Percentiles rank a stretch among this genome's conserved stretches.
Evolutionary conservation across 2,113 vertebrate genomes (phyloP).

Genomic region (Macroglossus sobrinus): DNA sequence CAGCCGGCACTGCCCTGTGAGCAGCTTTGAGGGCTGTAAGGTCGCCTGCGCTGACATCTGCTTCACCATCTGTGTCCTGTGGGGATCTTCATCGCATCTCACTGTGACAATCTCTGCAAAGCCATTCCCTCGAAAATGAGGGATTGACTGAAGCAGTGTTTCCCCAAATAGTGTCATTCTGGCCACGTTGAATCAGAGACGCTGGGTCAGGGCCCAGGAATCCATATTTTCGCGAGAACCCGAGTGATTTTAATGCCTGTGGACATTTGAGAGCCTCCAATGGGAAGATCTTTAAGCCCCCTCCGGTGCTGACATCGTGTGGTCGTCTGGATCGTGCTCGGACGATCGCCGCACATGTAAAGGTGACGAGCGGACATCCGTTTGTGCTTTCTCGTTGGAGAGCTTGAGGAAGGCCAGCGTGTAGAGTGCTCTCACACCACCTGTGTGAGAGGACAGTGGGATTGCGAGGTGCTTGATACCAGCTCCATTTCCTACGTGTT

Average conservation of each 20-base stretch:
- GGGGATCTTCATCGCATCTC: background rate
- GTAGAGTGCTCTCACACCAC: background rate
- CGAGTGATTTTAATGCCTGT: background rate
- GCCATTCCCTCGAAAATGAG: background rate
- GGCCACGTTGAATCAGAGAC: background rate
- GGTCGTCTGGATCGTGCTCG: background rate
- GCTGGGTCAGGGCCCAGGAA: background rate
- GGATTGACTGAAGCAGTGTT: background rate
- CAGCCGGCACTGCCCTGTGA: background rate
- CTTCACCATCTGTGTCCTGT: background rate
- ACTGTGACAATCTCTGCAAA: background rate
- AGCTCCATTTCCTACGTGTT: background rate
- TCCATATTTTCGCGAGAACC: background rate
- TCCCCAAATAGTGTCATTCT: background rate
- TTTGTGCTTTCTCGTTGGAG: background rate
- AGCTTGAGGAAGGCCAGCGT: background rate
- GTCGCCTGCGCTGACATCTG: too few relatives aligned
- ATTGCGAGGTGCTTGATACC: background rate
- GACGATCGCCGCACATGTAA: background rate
- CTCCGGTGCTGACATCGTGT: background rate
- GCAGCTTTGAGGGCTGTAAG: background rate
- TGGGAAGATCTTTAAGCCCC: background rate
- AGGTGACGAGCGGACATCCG: background rate
- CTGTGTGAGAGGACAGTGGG: background rate
- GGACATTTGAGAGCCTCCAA: background rate